A percentile compares a stretch with the other conserved stretches of the same genome.
Evolutionary conservation across 2,797 vertebrate genomes (phyloP).

Genomic region (Hydrolagus colliei): DNA sequence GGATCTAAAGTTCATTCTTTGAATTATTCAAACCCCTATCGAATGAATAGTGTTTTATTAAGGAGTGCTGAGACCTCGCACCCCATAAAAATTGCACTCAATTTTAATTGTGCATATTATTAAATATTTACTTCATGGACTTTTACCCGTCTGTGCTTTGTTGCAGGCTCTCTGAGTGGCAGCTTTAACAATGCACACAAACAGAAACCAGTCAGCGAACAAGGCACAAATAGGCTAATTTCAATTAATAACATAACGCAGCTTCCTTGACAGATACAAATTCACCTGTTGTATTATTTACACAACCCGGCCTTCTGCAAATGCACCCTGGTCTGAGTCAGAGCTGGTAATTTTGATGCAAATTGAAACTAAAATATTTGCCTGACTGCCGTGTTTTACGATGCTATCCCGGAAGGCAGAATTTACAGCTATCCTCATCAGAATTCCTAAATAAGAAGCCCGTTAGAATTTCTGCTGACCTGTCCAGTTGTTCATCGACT

Average conservation of each 20-base stretch:
- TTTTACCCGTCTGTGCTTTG: conserved; percentile 20
- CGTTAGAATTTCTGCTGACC: too few relatives aligned
- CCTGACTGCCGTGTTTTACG: background rate
- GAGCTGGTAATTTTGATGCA: background rate
- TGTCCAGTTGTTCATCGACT: too few relatives aligned
- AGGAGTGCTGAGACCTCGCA: background rate
- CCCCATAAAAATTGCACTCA: background rate
- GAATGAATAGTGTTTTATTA: conserved; percentile 11
- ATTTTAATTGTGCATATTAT: conserved; percentile 19
- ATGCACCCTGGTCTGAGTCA: background rate
- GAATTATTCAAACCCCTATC: conserved; percentile 12
- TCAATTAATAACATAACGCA: conserved; percentile 18
- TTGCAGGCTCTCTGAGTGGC: conserved; percentile 1
- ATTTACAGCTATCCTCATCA: too few relatives aligned
- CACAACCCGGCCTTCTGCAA: background rate
- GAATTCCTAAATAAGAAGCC: too few relatives aligned
- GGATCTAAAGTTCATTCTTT: background rate
- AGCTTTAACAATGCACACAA: background rate
- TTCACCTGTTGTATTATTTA: background rate
- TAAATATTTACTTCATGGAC: conserved; percentile 20
- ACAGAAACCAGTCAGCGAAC: conserved; percentile 5
- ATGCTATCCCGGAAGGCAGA: too few relatives aligned
- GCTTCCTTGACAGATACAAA: background rate
- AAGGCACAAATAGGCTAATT: background rate
- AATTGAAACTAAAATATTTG: conserved; percentile 1